These are phyloP conservation scores for Catostylus mosaicus DNA, from an alignment of 30 jellyfish, hydroid and myxozoan genomes.

Conservation along the genomic window DNA sequence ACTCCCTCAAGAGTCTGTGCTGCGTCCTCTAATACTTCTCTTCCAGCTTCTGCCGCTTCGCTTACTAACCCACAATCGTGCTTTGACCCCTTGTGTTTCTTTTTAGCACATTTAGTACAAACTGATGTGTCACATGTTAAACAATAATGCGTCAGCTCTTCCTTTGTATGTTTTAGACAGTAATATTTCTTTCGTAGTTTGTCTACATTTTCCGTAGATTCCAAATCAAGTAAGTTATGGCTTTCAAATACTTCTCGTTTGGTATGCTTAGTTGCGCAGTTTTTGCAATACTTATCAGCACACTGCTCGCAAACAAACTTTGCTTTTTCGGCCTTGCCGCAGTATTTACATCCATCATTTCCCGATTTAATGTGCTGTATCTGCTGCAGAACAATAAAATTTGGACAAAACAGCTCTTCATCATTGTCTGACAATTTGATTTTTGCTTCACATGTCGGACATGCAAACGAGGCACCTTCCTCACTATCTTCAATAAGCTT, in stretches of 20 bases:
- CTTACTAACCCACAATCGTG: constrained; percentile 82
- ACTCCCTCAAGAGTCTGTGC: constrained; percentile 51
- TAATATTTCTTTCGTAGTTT: constrained; percentile 63
- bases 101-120: constrained; percentile 80
- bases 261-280: constrained; percentile 77
- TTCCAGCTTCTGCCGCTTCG: constrained; percentile 74
- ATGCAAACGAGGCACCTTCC: constrained; percentile 49
- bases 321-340: constrained; percentile 68
- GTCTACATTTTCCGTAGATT: constrained; percentile 55
- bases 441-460: constrained; percentile 83
- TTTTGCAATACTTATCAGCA: constrained; percentile 75
- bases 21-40: constrained; percentile 51
- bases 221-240: constrained; percentile 49
- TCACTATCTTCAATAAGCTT: constrained; percentile 79
- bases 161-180: constrained; percentile 79
- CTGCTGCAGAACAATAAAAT: constrained; percentile 70
- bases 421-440: constrained; percentile 75
- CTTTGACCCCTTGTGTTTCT: constrained; percentile 65
- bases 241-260: constrained; percentile 52
- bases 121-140: constrained; percentile 78
- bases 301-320: constrained; percentile 80
- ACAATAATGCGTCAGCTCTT: constrained; percentile 72
- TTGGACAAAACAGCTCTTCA: constrained; percentile 98
- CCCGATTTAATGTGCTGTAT: constrained; percentile 30
- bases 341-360: constrained; percentile 45